These are phyloP conservation scores for Octonoba sinensis DNA, from an alignment of 2,888 invertebrate genomes.

Conservation along the genomic window DNA sequence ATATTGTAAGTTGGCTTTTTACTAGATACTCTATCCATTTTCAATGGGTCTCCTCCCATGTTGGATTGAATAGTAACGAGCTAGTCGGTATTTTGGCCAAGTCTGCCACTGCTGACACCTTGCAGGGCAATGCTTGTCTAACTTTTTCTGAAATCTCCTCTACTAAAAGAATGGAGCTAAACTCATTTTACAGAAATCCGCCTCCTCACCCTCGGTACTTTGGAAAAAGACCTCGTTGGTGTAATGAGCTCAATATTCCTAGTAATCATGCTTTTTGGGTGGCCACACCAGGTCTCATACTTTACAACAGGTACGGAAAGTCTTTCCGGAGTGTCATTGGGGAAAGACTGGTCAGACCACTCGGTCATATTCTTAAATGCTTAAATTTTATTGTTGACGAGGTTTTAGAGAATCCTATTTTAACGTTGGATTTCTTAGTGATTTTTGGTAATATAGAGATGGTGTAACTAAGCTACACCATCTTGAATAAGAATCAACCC, in stretches of 20 bases:
- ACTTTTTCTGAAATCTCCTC: background rate
- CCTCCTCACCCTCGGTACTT: background rate
- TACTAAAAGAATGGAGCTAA: background rate
- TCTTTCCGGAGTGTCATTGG: slow-evolving; percentile 1
- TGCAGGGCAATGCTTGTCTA: background rate
- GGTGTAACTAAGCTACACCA: too few relatives aligned
- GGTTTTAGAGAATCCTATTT: background rate
- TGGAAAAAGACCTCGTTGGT: background rate
- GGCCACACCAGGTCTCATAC: background rate
- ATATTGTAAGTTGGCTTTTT: background rate
- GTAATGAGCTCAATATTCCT: background rate
- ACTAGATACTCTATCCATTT: background rate
- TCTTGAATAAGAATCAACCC: too few relatives aligned
- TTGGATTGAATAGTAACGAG: background rate
- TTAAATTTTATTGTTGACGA: background rate
- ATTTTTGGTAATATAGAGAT: too few relatives aligned
- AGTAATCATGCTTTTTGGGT: slow-evolving; percentile 1
- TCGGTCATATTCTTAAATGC: background rate
- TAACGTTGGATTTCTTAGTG: background rate
- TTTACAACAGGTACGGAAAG: background rate
- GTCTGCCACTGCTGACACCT: background rate
- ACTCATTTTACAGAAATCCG: background rate
- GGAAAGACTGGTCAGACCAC: background rate
- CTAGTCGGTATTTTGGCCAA: background rate
- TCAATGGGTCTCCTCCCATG: background rate